Evolutionary conservation across 1,140 invertebrate species (phyloP).

Genomic region (Maniola jurtina): DNA sequence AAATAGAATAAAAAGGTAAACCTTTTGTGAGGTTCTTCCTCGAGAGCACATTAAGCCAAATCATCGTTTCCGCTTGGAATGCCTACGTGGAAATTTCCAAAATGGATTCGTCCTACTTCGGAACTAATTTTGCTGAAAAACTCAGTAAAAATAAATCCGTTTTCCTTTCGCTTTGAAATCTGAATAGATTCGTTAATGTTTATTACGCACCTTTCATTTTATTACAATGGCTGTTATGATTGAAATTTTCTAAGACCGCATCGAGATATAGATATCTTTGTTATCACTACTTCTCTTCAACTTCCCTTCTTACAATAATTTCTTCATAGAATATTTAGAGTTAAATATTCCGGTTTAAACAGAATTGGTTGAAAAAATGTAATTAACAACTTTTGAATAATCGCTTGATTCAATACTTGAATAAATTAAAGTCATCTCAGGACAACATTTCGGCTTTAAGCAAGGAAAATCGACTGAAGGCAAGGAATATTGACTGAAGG

Average conservation of each 20-base stretch:
- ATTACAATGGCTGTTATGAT: slow-evolving; percentile 5
- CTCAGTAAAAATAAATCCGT: slow-evolving; percentile 16
- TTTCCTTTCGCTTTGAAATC: slow-evolving; percentile 3
- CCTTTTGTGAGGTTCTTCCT: slow-evolving; percentile 8
- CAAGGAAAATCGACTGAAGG: no score
- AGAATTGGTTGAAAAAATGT: no score
- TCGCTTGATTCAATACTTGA: no score
- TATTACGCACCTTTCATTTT: slow-evolving; percentile 16
- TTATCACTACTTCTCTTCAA: not conserved
- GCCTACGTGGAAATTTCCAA: slow-evolving; percentile 13
- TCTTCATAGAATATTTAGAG: no score
- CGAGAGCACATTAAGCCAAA: slow-evolving; percentile 12
- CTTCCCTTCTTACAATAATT: no score
- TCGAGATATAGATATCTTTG: not conserved
- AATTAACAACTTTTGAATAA: no score
- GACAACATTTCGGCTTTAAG: no score
- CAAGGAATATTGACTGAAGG: no score
- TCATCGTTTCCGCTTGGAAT: slow-evolving; percentile 13
- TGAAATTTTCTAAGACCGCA: not conserved
- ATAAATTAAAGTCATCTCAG: no score
- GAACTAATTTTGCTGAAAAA: slow-evolving; percentile 15
- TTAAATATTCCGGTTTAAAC: no score
- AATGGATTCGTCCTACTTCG: slow-evolving; percentile 9
- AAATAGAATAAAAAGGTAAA: slow-evolving; percentile 11
- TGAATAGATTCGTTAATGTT: slow-evolving; percentile 16